phyloP scores from a whole-genome alignment of 2,797 vertebrate genomes.

The Esox masquinongy region DNA sequence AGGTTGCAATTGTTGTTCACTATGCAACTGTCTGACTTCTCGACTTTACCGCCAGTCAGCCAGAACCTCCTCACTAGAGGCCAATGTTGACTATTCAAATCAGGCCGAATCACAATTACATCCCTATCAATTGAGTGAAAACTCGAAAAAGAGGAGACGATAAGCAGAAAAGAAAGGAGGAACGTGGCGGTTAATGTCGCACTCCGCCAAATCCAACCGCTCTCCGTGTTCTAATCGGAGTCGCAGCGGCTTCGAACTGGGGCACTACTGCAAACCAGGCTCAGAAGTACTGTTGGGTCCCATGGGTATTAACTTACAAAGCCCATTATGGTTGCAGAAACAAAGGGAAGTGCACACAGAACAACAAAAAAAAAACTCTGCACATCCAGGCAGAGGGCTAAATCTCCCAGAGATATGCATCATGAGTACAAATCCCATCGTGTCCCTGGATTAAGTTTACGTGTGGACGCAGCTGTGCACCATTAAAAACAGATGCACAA shows the following conservation, averaged over 20 bases:
- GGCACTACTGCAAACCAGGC: constrained; percentile 66
- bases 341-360: constrained; percentile 61
- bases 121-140: not conserved
- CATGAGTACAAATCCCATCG: constrained; percentile 71
- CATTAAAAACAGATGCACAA: constrained; percentile 74
- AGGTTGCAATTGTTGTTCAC: not conserved
- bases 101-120: not conserved
- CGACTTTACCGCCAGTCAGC: not conserved
- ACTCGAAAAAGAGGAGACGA: not conserved
- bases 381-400: constrained; percentile 48
- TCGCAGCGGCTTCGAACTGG: constrained; percentile 61
- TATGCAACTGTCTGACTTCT: not conserved
- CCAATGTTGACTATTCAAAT: constrained; percentile 4
- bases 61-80: not conserved
- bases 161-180: constrained; percentile 37
- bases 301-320: constrained; percentile 79
- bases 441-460: constrained; percentile 61
- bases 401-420: constrained; percentile 77
- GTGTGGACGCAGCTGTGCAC: constrained; percentile 61
- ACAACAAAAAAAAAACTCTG: constrained; percentile 35
- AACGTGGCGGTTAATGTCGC: constrained; percentile 62
- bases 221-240: constrained; percentile 62
- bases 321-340: constrained; percentile 72
- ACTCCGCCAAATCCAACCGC: constrained; percentile 58
- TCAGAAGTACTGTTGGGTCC: constrained; percentile 70